phyloP scores from a whole-genome alignment of 2,113 vertebrate genomes.

The Mustela nigripes region DNA sequence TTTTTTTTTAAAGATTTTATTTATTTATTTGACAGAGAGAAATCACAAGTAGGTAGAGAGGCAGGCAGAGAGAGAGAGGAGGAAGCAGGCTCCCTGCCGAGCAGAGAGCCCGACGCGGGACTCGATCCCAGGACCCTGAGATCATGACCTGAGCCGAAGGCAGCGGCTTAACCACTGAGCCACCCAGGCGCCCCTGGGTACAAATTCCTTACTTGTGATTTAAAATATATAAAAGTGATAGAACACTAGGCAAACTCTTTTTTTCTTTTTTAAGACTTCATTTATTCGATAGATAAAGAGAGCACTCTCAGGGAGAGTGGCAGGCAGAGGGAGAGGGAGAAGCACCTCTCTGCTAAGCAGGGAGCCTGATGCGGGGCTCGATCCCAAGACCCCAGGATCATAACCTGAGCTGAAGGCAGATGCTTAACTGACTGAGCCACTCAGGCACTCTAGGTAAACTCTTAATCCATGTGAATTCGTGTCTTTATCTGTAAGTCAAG shows the following conservation, averaged over 20 bases:
- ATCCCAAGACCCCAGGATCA: not conserved
- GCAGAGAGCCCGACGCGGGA: too few species aligned
- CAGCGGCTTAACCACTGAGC: too few species aligned
- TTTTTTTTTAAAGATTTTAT: too few species aligned
- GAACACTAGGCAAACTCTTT: not conserved
- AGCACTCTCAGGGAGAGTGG: not conserved
- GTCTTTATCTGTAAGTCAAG: slow-evolving; percentile 48
- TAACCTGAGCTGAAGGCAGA: not conserved
- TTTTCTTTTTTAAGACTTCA: not conserved
- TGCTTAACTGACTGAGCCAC: not conserved
- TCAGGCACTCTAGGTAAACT: not conserved
- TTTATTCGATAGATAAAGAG: not conserved
- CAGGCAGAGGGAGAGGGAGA: not conserved
- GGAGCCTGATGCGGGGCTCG: not conserved
- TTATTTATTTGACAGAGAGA: too few species aligned
- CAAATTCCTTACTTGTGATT: not conserved
- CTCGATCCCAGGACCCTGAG: too few species aligned
- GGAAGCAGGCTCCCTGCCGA: too few species aligned
- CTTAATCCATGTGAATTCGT: slow-evolving; percentile 3
- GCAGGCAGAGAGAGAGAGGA: too few species aligned
- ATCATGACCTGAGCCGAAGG: too few species aligned
- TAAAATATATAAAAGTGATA: not conserved
- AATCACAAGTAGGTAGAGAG: too few species aligned
- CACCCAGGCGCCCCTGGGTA: not conserved
- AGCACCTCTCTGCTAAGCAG: not conserved